Base-by-base conservation (phyloP, 2,113 vertebrate genomes). In the Sander vitreus region DNA sequence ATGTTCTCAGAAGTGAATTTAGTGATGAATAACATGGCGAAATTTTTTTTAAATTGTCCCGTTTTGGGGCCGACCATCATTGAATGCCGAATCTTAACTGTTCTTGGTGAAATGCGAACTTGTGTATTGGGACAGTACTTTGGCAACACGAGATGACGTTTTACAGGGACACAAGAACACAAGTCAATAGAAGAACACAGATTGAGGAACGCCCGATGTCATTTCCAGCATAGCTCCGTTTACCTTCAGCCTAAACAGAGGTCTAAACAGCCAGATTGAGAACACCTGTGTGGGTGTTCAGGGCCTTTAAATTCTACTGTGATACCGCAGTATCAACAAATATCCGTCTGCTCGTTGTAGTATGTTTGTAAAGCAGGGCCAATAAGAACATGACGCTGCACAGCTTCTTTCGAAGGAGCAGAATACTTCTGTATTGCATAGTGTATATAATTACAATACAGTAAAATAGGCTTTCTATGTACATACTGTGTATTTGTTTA, bases 371-470 rank as follows among this genome's bases (percentile, higher is more conserved):
- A 23, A 58, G 58, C 43, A 23, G 5, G 33, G 18, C 3, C 16
- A 11, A 14, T 16, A 45, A 27, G 11, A 66, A 59, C 12, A 23
- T 25, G n/a, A 30, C 51, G 54, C 45, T 67, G 62, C 16, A 75
- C n/a, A 5, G 59, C 48, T 75, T 54, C 16, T 27, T 47, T 57
- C 2, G 43, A 27, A 45, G 12, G 36, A 0, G 7, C 33, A 30
- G 8, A 63, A 4, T 80, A 47, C 55, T 47, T 47, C 14, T 30
- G 27, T 66, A n/a, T 43, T 59, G 11, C 15, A 60, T 30, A 54
- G 14, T 69, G 25, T 69, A 19, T 62, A 25, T 76, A 75, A 39
- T 68, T 58, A n/a, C 27, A 59, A 72, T 48, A 4, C 21, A 21
- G 23, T n/a, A 48, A 19, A 23, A 4, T n/a, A 23, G 33, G 25